Percentiles rank a stretch among this genome's conserved stretches.
Conservation (phyloP, 2,113 vertebrate genomes). For the Pelusios castaneus region DNA sequence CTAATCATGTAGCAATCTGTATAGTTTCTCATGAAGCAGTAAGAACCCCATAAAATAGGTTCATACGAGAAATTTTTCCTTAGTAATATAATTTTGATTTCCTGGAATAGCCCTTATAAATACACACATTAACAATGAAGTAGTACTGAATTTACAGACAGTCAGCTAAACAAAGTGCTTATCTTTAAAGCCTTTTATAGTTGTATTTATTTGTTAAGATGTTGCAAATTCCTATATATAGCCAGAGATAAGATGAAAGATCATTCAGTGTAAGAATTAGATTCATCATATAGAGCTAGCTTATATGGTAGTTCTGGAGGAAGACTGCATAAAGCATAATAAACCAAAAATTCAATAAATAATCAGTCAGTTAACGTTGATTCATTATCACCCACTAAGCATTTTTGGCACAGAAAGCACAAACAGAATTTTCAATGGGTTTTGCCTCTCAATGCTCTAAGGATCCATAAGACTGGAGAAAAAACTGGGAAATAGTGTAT, state of each 20-base stretch:
- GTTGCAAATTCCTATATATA: slow-evolving; percentile 19
- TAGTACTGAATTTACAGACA: slow-evolving; percentile 24
- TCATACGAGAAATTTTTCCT: neutral
- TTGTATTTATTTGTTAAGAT: slow-evolving; percentile 44
- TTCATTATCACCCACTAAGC: slow-evolving; percentile 24
- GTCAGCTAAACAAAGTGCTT: slow-evolving; percentile 46
- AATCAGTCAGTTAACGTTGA: slow-evolving; percentile 35
- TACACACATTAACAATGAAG: neutral
- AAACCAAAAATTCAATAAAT: slow-evolving; percentile 30
- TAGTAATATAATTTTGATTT: neutral
- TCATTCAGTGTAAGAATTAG: slow-evolving; percentile 46
- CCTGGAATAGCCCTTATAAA: neutral
- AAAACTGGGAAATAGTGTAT: neutral
- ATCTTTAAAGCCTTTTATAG: slow-evolving; percentile 10
- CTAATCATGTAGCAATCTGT: neutral
- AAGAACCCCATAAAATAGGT: neutral
- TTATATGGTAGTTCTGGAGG: neutral
- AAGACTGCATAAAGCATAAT: slow-evolving; percentile 24
- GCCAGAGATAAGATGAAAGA: neutral
- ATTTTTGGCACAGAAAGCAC: slow-evolving; percentile 1
- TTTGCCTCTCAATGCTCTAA: neutral
- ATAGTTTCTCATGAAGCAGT: neutral
- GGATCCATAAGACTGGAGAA: neutral
- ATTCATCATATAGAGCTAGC: neutral
- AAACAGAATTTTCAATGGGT: slow-evolving; percentile 38